Conservation (phyloP, 30 jellyfish, hydroid and myxozoan species). For the Sanderia malayensis region DNA sequence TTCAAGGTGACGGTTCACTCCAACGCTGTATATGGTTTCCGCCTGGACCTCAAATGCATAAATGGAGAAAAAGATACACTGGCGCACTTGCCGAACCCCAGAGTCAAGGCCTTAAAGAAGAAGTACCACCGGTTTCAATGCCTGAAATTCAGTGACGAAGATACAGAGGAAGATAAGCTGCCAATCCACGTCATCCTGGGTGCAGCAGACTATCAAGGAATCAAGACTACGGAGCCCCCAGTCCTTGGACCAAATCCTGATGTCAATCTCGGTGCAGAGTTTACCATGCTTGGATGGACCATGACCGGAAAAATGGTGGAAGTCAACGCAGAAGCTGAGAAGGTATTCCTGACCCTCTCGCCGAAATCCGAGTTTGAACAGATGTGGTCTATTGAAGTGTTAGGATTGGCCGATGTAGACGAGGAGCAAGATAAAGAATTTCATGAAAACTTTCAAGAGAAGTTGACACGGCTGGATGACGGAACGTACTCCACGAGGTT, state of each 20-base stretch:
- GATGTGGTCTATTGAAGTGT: constrained; percentile 60
- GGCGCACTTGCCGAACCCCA: constrained; percentile 47
- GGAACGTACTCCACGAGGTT: constrained; percentile 55
- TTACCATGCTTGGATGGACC: constrained; percentile 66
- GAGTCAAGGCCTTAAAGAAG: constrained; percentile 45
- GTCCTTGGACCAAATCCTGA: constrained; percentile 54
- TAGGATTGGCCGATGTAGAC: constrained; percentile 55
- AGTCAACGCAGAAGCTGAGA: constrained; percentile 40
- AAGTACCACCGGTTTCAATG: constrained; percentile 32
- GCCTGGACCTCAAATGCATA: constrained; percentile 31
- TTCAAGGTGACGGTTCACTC: constrained; percentile 15
- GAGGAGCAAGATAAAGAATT: constrained; percentile 15
- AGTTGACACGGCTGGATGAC: constrained; percentile 36
- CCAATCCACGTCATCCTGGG: constrained; percentile 53
- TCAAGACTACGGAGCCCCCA: constrained; percentile 57
- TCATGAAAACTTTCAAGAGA: constrained; percentile 39
- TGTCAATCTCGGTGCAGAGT: constrained; percentile 54
- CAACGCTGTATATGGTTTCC: constrained; percentile 17
- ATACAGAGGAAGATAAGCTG: constrained; percentile 45
- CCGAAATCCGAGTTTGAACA: constrained; percentile 50
- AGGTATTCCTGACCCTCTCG: constrained; percentile 35
- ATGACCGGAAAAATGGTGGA: constrained; percentile 38
- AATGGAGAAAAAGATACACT: constrained; percentile 21
- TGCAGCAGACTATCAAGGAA: constrained; percentile 52
- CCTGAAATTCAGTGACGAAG: constrained; percentile 44